These are phyloP conservation scores for Thalassarche chlororhynchos DNA, from an alignment of 2,113 vertebrate genomes.

Conservation along the genomic window DNA sequence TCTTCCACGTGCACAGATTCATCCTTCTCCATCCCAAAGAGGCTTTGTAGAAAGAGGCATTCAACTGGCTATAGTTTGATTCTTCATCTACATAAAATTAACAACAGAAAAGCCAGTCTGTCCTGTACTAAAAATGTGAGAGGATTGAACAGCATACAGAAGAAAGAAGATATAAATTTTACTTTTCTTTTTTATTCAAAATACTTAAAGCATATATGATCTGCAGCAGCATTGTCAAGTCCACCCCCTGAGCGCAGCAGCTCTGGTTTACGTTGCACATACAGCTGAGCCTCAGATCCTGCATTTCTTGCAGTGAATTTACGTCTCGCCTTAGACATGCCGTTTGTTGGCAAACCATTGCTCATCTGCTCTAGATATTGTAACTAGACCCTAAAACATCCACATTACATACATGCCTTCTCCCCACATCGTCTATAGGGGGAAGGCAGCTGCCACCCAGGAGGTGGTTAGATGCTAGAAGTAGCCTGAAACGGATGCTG, in stretches of 20 bases:
- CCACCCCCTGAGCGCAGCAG: not conserved
- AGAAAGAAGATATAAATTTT: not conserved
- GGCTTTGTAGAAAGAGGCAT: not conserved
- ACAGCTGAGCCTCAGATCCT: not conserved
- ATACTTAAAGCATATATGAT: fast-evolving
- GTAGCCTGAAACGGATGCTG: not conserved
- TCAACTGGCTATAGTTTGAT: not conserved
- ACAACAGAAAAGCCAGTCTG: not conserved
- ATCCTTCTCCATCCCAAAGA: not conserved
- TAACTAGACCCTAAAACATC: not conserved
- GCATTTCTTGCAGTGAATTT: not conserved
- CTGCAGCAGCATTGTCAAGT: not conserved
- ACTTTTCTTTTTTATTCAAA: not conserved
- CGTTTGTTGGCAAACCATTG: not conserved
- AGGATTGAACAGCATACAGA: not conserved
- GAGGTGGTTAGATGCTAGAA: not conserved
- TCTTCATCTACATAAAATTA: not conserved
- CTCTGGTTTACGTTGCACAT: not conserved
- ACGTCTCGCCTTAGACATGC: not conserved
- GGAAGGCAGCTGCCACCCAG: not conserved
- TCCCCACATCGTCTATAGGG: fast-evolving
- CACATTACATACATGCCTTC: no score
- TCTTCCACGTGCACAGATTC: not conserved
- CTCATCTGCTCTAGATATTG: not conserved
- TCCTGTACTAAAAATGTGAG: not conserved